Base-by-base conservation (phyloP, 2,113 vertebrate species). In the Dicentrarchus labrax region DNA sequence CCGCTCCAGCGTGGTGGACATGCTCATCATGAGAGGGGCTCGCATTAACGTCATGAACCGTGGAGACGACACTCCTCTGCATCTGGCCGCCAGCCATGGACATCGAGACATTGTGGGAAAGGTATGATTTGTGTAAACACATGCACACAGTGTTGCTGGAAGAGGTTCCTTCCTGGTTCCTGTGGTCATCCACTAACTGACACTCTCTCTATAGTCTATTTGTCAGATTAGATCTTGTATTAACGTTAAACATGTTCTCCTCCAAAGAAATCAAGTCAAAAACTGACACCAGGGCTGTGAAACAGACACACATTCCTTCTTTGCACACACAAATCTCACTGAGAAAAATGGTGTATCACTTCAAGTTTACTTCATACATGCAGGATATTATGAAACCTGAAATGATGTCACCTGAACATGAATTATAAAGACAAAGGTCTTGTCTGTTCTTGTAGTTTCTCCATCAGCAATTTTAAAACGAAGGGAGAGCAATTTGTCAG, bases 41-140 rank as follows among this genome's bases (percentile, higher is more conserved):
- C 97, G 98, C 80, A 99, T 99, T 89, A 99, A 99, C 0, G 98
- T 99, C 81, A 98, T 99, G 97, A 99, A 99, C 94, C 96, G 98
- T 0, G 98, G 98, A 0, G 98, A 99, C 0, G 98, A 99, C 92
- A 98, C 97, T 1, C 98, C 98, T 0, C 93, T 99, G 82, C 98
- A 99, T 92, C 94, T 99, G 89, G 98, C 98, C 0, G 94, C 98
- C 84, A 99, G 98, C 94, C 98, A 99, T 0, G 98, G 98, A 15
- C 98, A 99, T 88, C 95, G 97, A 0, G 98, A 99, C 78, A 99
- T 99, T 1, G 96, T 98, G 61, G 97, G 96, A 93, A 99, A 99
- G 97, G 98, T 99, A 93, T 51, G 72, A n/a, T 24, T 53, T 13
- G 4, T 82, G 61, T 53, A 68, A 80, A 87, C 51, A 38, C 8